These are phyloP conservation scores for Tychaedon coryphoeus DNA, from an alignment of 2,113 vertebrate genomes.

Conservation along the genomic window DNA sequence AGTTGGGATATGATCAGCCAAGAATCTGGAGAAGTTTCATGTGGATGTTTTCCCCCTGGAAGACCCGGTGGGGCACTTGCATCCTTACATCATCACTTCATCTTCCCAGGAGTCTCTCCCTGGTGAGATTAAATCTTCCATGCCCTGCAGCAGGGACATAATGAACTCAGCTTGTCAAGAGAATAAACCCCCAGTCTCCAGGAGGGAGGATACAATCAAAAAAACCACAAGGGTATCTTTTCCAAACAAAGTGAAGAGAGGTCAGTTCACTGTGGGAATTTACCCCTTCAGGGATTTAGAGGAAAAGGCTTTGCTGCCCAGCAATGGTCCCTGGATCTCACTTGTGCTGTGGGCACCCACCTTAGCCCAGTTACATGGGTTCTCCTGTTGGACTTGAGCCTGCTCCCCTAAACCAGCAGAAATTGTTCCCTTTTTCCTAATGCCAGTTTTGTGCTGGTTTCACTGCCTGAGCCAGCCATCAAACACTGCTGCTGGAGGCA, in stretches of 20 bases:
- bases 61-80: not conserved
- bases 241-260: not conserved
- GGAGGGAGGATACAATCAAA: not conserved
- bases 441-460: not conserved
- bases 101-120: not conserved
- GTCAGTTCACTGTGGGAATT: not conserved
- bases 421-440: not conserved
- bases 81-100: not conserved
- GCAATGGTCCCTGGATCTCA: not conserved
- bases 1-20: not conserved
- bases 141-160: slow-evolving; percentile 12
- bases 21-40: not conserved
- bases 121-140: not conserved
- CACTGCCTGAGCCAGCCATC: not conserved
- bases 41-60: not conserved
- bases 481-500: not conserved
- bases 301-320: not conserved
- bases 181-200: not conserved
- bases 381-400: not conserved
- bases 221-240: not conserved
- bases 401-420: not conserved
- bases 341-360: not conserved
- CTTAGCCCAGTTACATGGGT: not conserved
- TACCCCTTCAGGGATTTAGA: not conserved
- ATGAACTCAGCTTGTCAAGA: slow-evolving; percentile 14